Evolutionary conservation across 2,113 vertebrate species (phyloP).

Genomic region (Urocynchramus pylzowi): DNA sequence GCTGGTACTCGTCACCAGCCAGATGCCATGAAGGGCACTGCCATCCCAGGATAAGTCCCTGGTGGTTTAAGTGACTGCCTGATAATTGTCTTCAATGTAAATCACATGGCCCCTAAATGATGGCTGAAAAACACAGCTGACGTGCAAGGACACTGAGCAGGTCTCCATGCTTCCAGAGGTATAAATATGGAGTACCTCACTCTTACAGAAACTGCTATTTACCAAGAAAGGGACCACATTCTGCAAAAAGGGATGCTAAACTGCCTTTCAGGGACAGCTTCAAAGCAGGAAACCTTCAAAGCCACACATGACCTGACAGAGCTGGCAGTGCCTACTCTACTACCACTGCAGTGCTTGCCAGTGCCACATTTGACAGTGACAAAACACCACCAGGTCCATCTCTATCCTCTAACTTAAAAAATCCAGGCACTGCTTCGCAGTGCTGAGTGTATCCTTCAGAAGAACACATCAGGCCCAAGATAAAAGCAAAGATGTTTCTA

Average conservation of each 20-base stretch:
- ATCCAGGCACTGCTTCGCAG: not conserved
- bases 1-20: not conserved
- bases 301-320: not conserved
- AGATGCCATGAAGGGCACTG: not conserved
- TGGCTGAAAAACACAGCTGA: not conserved
- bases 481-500: not conserved
- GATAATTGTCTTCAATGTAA: not conserved
- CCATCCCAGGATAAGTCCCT: not conserved
- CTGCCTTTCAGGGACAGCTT: not conserved
- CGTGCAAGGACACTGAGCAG: not conserved
- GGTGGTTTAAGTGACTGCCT: not conserved
- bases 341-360: not conserved
- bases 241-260: not conserved
- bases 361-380: not conserved
- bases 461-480: not conserved
- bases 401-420: not conserved
- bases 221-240: rapidly evolving
- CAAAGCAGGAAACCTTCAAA: not conserved
- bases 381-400: not conserved
- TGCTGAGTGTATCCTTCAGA: not conserved
- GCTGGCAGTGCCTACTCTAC: not conserved
- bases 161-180: not conserved
- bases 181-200: not conserved
- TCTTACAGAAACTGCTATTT: not conserved
- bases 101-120: not conserved